Base-by-base conservation (phyloP, 2,888 invertebrate genomes). In the Bombylius major region DNA sequence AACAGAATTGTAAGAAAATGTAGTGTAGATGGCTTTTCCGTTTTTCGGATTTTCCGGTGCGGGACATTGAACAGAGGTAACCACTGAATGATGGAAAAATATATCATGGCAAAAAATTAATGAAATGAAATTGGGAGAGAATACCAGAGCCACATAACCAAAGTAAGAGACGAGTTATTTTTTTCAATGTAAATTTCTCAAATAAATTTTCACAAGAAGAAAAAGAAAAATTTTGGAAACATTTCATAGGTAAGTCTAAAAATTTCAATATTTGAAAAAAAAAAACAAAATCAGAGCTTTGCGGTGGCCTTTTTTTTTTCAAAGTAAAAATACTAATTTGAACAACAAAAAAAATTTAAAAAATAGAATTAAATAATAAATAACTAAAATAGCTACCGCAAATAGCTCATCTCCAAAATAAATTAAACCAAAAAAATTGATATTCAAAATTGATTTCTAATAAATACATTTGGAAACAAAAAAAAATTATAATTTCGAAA, bases 21-120 rank as follows among this genome's bases (percentile, higher is more conserved):
- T 91, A 0, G 90, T 89, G 75, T 89, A 96, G 62, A 93, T 85
- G 56, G 95, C 94, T 67, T 89, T 89, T 50, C 98, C 98, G 72
- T 95, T 89, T 51, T 85, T 81, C 0, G 97, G 97, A 67, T 91
- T 89, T 64, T 91, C 89, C 1, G 98, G 94, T 48, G 87, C 83
- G 45, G 89, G 84, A 72, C 98, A 99, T 76, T 94, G 89, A 65
- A 96, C 95, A 66, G 97, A 95, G 77, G 87, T 84, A 69, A 90
- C 87, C 83, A 86, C 86, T 82, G 76, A 8, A 36, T 36, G 34
- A 36, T 7, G 8, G 34, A 36, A 36, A 7, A 36, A 36, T 8
- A 36, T 8, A 36, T 7, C 34, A 36, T 36, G 34, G 34, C 34
- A 36, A 36, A 36, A 36, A 36, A 7, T 36, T 36, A 23, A 23